These are phyloP conservation scores for Macropis europaea DNA, from an alignment of 2,888 invertebrate genomes.

Conservation along the genomic window DNA sequence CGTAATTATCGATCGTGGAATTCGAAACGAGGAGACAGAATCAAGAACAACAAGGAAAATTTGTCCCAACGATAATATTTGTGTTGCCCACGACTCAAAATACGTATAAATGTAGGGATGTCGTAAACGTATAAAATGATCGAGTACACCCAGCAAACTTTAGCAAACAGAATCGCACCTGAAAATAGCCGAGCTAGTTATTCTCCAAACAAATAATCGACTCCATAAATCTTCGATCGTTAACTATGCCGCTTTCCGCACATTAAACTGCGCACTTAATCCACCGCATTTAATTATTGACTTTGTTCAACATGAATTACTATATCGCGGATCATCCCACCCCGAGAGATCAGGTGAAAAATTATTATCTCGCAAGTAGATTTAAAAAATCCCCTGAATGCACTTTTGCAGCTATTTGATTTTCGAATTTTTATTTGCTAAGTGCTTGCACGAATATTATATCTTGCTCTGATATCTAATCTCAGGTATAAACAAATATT, in stretches of 20 bases:
- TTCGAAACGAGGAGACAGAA: not conserved
- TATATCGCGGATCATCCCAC: not conserved
- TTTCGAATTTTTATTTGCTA: too few species aligned
- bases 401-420: too few species aligned
- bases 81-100: constrained; percentile 28
- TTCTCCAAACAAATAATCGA: constrained; percentile 62
- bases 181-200: constrained; percentile 63
- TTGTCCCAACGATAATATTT: constrained; percentile 63
- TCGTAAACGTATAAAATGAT: constrained; percentile 62
- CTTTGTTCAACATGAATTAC: constrained; percentile 16
- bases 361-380: too few species aligned
- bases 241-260: constrained; percentile 48
- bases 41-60: constrained; percentile 18
- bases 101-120: constrained; percentile 39
- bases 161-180: constrained; percentile 52
- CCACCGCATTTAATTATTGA: constrained; percentile 50
- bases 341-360: too few species aligned
- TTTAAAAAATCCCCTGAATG: too few species aligned
- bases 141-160: constrained; percentile 41
- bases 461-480: too few species aligned
- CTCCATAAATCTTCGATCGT: constrained; percentile 50
- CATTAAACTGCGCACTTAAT: constrained; percentile 48
- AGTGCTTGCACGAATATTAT: too few species aligned
- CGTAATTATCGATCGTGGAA: constrained; percentile 18
- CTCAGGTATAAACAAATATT: too few species aligned